These are phyloP conservation scores for Pandion haliaetus DNA, from an alignment of 2,113 vertebrate species.

Conservation along the genomic window DNA sequence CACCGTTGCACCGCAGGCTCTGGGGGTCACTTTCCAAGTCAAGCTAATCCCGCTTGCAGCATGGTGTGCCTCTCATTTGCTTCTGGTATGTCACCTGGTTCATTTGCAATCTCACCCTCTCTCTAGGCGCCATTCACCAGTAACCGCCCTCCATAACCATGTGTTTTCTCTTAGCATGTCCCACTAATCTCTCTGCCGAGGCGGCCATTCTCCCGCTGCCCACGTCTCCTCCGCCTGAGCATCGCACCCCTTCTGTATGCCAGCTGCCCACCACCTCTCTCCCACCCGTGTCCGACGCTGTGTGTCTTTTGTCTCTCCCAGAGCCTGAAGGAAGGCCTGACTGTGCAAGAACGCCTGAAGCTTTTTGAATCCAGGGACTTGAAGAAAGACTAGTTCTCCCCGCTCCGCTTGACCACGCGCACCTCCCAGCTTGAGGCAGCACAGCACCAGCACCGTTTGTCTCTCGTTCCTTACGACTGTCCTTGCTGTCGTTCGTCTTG, in stretches of 20 bases:
- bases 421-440: conserved; percentile 68
- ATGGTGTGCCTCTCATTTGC: conserved; percentile 18
- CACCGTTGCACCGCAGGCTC: neutral
- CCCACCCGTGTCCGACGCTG: neutral
- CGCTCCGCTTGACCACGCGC: conserved; percentile 63
- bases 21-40: accelerated
- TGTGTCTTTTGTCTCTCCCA: conserved; percentile 64
- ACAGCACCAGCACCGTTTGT: conserved; percentile 61
- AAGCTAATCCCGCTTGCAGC: conserved; percentile 1
- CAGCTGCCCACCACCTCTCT: accelerated
- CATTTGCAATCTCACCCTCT: conserved; percentile 27
- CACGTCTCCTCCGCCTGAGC: neutral
- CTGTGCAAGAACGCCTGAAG: conserved; percentile 95
- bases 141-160: conserved; percentile 31
- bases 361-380: conserved; percentile 97
- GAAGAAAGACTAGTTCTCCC: conserved; percentile 86
- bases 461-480: conserved; percentile 53
- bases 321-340: conserved; percentile 98
- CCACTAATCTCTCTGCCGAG: conserved; percentile 63
- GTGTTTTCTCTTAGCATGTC: conserved; percentile 68
- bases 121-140: neutral
- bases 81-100: neutral
- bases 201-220: neutral
- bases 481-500: conserved; percentile 43
- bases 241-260: neutral